Evolutionary conservation across 1,140 invertebrate species (phyloP).

Genomic region (Penaeus indicus): DNA sequence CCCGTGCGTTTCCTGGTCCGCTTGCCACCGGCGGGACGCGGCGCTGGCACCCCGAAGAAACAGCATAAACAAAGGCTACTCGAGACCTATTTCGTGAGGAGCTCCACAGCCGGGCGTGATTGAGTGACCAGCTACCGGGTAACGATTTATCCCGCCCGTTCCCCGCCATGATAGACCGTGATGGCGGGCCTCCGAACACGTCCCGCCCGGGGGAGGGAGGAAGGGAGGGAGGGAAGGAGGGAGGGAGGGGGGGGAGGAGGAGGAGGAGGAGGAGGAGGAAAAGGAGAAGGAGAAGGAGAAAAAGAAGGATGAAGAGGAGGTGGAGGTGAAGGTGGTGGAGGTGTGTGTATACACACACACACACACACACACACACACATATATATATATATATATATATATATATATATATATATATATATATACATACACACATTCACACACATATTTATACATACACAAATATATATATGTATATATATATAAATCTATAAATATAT

Average conservation of each 20-base stretch:
- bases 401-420: no score
- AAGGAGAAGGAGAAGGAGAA: not conserved
- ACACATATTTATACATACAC: no score
- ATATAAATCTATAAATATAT: no score
- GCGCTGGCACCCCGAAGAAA: constrained; percentile 34
- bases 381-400: no score
- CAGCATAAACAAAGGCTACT: constrained; percentile 51
- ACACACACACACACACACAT: no score
- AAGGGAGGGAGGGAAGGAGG: no score
- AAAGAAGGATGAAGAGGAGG: not conserved
- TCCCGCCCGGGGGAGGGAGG: not conserved
- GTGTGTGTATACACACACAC: not conserved
- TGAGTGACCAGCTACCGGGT: constrained; percentile 42
- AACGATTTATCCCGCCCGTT: constrained; percentile 5
- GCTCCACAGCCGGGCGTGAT: constrained; percentile 19
- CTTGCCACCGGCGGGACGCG: constrained; percentile 2
- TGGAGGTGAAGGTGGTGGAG: not conserved
- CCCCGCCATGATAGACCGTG: constrained; percentile 18
- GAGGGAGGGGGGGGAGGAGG: not conserved
- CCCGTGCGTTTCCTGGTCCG: constrained; percentile 44
- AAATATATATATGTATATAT: no score
- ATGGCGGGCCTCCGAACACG: not conserved
- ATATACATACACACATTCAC: no score
- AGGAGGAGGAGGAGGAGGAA: no score
- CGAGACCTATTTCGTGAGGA: constrained; percentile 49